Evolutionary conservation across 2,797 vertebrate genomes (phyloP).

Genomic region (Vireo griseus): DNA sequence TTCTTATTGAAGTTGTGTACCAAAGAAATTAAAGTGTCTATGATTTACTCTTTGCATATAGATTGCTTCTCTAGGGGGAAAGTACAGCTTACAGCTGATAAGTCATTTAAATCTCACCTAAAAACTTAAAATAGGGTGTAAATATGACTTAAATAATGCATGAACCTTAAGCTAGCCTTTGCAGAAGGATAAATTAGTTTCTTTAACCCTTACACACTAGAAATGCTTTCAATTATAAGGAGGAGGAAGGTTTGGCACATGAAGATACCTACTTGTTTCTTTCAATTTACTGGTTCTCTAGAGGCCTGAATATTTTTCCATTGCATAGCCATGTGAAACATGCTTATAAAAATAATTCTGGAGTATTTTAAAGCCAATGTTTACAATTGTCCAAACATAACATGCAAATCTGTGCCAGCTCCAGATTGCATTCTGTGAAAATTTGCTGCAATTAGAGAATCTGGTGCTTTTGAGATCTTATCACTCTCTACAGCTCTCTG

Average conservation of each 20-base stretch:
- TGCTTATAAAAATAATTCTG: neutral
- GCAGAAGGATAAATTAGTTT: neutral
- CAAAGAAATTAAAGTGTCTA: neutral
- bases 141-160: slow-evolving; percentile 22
- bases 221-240: neutral
- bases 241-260: neutral
- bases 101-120: slow-evolving; percentile 20
- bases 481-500: neutral
- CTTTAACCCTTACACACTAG: neutral
- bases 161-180: neutral
- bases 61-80: neutral
- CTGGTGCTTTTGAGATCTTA: neutral
- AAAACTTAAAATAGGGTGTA: slow-evolving; percentile 10
- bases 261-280: neutral
- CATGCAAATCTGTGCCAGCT: neutral
- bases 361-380: neutral
- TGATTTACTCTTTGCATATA: slow-evolving; percentile 30
- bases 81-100: neutral
- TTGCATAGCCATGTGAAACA: neutral
- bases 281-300: neutral
- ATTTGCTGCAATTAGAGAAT: neutral
- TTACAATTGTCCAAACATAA: neutral
- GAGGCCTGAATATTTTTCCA: neutral
- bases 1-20: neutral
- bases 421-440: neutral